Percentiles rank a stretch among this genome's conserved stretches.
Conservation (phyloP, 92 coral and sea anemone species). For the Epizoanthus illoricatus region DNA sequence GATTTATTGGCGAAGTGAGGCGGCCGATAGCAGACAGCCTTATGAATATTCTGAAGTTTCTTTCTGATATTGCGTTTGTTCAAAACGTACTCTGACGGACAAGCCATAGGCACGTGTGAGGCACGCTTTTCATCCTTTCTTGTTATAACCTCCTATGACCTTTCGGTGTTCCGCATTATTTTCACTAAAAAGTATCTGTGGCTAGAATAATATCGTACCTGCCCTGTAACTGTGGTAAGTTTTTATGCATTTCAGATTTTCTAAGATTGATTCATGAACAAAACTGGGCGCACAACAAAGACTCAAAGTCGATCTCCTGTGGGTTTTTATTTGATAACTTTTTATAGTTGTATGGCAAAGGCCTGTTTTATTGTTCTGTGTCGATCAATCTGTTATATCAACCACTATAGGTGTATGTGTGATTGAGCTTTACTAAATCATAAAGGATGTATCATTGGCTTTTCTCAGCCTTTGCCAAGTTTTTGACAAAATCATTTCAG, state of each 20-base stretch:
- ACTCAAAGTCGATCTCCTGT: slow-evolving; percentile 3
- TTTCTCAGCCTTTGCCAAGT: neutral
- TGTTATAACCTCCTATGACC: slow-evolving; percentile 9
- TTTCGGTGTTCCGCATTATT: neutral
- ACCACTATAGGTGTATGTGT: neutral
- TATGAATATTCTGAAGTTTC: slow-evolving; percentile 2
- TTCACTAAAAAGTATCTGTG: neutral
- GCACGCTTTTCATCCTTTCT: slow-evolving; percentile 35
- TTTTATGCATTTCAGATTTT: slow-evolving; percentile 3
- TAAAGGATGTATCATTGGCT: neutral
- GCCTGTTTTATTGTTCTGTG: slow-evolving; percentile 9
- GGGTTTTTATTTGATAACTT: slow-evolving; percentile 28
- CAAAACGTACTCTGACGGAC: neutral
- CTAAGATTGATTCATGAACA: slow-evolving; percentile 3
- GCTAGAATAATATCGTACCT: slow-evolving; percentile 3
- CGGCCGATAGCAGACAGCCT: slow-evolving; percentile 18
- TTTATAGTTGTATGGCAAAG: slow-evolving; percentile 13
- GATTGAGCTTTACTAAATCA: slow-evolving; percentile 7
- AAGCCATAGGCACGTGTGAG: slow-evolving; percentile 35
- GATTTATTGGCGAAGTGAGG: neutral
- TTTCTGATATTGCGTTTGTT: slow-evolving; percentile 18
- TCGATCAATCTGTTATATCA: neutral
- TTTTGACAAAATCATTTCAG: neutral
- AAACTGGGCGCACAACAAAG: neutral
- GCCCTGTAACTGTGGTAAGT: slow-evolving; percentile 3